These are phyloP conservation scores for Ormyrus thymus DNA, from an alignment of 2,888 invertebrate genomes.

Conservation along the genomic window DNA sequence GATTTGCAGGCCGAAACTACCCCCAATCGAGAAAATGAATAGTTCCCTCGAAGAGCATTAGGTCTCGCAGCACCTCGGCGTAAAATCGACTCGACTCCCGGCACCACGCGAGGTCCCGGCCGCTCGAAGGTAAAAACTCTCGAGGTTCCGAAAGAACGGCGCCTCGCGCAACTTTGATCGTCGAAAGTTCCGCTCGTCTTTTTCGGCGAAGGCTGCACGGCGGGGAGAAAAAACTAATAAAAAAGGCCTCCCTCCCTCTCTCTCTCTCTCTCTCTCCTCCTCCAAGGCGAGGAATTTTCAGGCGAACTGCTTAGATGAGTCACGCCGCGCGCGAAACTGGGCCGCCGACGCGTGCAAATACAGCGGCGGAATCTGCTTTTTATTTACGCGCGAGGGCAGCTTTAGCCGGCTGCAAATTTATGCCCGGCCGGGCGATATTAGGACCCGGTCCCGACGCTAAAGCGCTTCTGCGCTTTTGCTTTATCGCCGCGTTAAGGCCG, in stretches of 20 bases:
- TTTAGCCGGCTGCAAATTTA: slow-evolving; percentile 4
- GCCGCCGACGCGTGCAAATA: not conserved
- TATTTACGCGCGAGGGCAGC: not conserved
- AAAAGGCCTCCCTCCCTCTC: not conserved
- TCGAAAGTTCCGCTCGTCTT: slow-evolving; percentile 5
- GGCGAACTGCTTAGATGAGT: slow-evolving; percentile 26
- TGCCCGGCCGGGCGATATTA: not conserved
- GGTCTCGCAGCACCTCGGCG: too few relatives aligned
- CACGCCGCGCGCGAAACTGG: not conserved
- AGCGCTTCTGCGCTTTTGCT: slow-evolving; percentile 28
- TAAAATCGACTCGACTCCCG: too few relatives aligned
- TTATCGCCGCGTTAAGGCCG: slow-evolving; percentile 23
- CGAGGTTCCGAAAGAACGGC: too few relatives aligned
- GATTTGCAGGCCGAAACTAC: too few relatives aligned
- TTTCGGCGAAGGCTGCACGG: not conserved
- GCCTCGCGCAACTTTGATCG: slow-evolving; percentile 1
- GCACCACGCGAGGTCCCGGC: too few relatives aligned
- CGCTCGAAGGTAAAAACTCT: too few relatives aligned
- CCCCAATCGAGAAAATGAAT: too few relatives aligned
- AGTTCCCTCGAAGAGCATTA: too few relatives aligned
- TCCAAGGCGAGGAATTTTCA: not conserved
- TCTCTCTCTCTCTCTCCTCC: too few relatives aligned
- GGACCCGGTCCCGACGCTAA: not conserved
- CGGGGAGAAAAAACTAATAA: slow-evolving; percentile 10
- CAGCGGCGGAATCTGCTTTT: not conserved